Evolutionary conservation across 2,888 invertebrate species (phyloP), one percentile per base, ranked within the genome.

Genomic region (Desoria tigrina): DNA sequence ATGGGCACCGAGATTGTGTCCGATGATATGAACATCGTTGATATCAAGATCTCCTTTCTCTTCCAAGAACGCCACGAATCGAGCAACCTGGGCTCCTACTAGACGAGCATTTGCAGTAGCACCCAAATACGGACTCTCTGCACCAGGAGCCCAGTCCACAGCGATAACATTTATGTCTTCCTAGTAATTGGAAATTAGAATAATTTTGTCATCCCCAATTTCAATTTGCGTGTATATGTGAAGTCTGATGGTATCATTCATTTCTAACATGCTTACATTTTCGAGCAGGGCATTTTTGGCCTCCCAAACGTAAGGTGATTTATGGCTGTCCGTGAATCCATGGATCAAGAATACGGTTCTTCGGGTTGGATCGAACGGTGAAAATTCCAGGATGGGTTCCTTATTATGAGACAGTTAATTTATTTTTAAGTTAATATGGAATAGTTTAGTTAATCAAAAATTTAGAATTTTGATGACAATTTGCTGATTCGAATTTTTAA

Each of bases 111-210:
- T 86, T 1, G 85, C 83, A 0, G 84, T 85, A 0, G 86, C 79
- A 68, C 78, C 77, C 26, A 79, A 72, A 69, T 87, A 87, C 77
- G 86, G 86, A 80, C 84, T 84, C 0, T 84, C 84, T 1, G 86
- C 85, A 9, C 86, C 86, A 1, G 82, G 81, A 53, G 86, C 84
- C 87, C 87, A 87, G 75, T 87, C 87, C 1, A 86, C 85, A 0
- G 84, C 80, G 26, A 87, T 83, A 0, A 87, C 83, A 72, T 87
- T 87, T 1, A 85, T 83, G 71, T 87, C 85, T 0, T 78, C 82
- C 87, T 87, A 77, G 68, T 58, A 50, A 21, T n/a, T 57, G 39
- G 53, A 28, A 62, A 51, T 50, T 51, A 2, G 18, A 11, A 37
- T 32, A 61, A 7, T n/a, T n/a, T n/a, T n/a, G n/a, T n/a, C n/a